Evolutionary conservation across 2,113 vertebrate species (phyloP), one percentile per base, ranked within the genome.

Genomic region (Bolborhynchus lineola): DNA sequence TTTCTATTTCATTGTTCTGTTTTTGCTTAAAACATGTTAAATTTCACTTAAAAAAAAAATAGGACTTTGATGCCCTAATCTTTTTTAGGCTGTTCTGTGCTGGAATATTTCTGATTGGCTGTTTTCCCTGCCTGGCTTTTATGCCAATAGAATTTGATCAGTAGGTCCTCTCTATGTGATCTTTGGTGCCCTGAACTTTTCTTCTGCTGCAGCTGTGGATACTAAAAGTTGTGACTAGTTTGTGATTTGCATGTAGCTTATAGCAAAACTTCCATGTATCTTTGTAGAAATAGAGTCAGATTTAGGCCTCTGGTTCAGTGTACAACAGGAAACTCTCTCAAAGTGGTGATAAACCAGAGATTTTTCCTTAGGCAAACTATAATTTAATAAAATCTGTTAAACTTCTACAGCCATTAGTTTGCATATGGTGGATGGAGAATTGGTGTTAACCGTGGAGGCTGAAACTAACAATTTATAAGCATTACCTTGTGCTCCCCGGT

Each of bases 21-120:
- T 94, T 78, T 80, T 39, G 33, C 60, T 64, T 69, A 76, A 93
- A 93, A 72, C 59, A 86, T 47, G 57, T 82, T 47, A 79, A 62
- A 92, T 95, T 93, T 90, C 26, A 53, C 82, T 83, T 86, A 21
- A 88, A 46, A 89, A 46, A 89, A 89, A 90, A 59, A 65, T 60
- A 88, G 69, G 37, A 46, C 79, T 94, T 90, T 93, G 44, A 92
- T 94, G 53, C 59, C 53, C 77, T 85, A 93, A 88, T 92, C 70
- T 68, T 92, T 4, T 80, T 92, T 72, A 76, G 87, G 29, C 67
- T 82, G 19, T 64, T 94, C 68, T 57, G 71, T 88, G 63, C 24
- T 86, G 31, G 75, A 57, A n/a, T 88, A 24, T 79, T 88, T 60
- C 60, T 65, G 31, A 39, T 86, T 64, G 62, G 37, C 49, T 86